Evolutionary conservation across 2,797 vertebrate genomes (phyloP), one percentile per base, ranked within the genome.

Genomic region (Paramormyrops hopkinsi): DNA sequence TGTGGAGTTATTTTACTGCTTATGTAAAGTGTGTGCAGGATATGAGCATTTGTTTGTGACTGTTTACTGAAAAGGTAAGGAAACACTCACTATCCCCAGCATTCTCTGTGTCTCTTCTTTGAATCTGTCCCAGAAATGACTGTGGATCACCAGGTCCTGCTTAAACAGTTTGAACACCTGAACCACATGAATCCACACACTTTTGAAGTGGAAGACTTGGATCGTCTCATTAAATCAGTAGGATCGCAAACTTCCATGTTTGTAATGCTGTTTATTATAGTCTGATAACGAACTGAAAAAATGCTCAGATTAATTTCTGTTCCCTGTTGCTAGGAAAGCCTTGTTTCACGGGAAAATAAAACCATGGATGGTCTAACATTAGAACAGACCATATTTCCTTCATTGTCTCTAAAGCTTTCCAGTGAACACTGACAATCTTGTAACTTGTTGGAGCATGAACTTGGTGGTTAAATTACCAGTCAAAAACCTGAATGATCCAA

Each of bases 111-210:
- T 88, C 89, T 88, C 90, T 59, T 89, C 3, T 62, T 90, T 76
- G 91, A 54, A 82, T 73, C 25, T 91, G 44, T 94, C 93, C 89
- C 91, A 99, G 98, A 97, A 90, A 95, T 96, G 79, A 96, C 97
- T 56, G 96, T 99, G 92, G 98, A 99, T 91, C 97, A 99, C 93
- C 98, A 99, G 90, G 95, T 95, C 91, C 95, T 99, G 88, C 95
- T 99, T 73, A 98, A 98, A 93, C 98, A 99, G 94, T 99, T 99
- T 93, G 97, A 99, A 91, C 97, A 99, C 91, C 94, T 99, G 91
- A 99, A 99, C 93, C 98, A 99, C 93, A 94, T 97, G 95, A 99
- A 99, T 95, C 98, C 99, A 56, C 97, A 99, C 90, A 98, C 96
- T 0, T 99, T 99, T 59, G 99, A 99, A 94, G 97, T 98, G 90